Base-by-base conservation (phyloP, 30 jellyfish, hydroid and myxozoan species). In the Chrysaora quinquecirrha region DNA sequence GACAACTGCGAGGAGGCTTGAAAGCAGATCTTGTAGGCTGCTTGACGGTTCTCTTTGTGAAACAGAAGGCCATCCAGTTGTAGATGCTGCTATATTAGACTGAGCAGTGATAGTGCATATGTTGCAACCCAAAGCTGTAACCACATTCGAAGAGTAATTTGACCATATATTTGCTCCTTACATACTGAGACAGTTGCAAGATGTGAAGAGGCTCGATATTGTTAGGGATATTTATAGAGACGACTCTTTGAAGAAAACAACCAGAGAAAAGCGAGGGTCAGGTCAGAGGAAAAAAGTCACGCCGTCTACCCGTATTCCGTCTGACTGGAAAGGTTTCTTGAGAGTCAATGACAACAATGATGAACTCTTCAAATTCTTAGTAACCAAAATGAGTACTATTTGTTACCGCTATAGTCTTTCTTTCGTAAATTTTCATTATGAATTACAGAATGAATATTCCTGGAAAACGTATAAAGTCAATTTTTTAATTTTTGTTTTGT, bases 81-180 rank as follows among this genome's bases (percentile, higher is more conserved):
- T 35, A 32, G 75, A 35, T 71, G 30, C 34, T 21, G 34, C 38
- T 71, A 22, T 71, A n/a, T 38, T 71, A 14, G 83, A 71, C 34
- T 77, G 75, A n/a, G 83, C 83, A n/a, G 74, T 61, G 21, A 16
- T 71, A 16, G 83, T 71, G 32, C 38, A 71, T 4, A 30, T 71
- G 83, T 61, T 71, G 75, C n/a, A n/a, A n/a, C n/a, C n/a, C n/a
- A n/a, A n/a, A n/a, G n/a, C n/a, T n/a, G n/a, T n/a, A n/a, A n/a
- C n/a, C n/a, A n/a, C n/a, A n/a, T n/a, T n/a, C n/a, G n/a, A n/a
- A n/a, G n/a, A n/a, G n/a, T n/a, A n/a, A n/a, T n/a, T n/a, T n/a
- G n/a, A n/a, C n/a, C n/a, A n/a, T n/a, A n/a, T n/a, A n/a, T n/a
- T n/a, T n/a, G n/a, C n/a, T n/a, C n/a, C n/a, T n/a, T n/a, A n/a